These are phyloP conservation scores for Sapajus apella DNA, from an alignment of 2,113 vertebrate genomes.

Conservation along the genomic window DNA sequence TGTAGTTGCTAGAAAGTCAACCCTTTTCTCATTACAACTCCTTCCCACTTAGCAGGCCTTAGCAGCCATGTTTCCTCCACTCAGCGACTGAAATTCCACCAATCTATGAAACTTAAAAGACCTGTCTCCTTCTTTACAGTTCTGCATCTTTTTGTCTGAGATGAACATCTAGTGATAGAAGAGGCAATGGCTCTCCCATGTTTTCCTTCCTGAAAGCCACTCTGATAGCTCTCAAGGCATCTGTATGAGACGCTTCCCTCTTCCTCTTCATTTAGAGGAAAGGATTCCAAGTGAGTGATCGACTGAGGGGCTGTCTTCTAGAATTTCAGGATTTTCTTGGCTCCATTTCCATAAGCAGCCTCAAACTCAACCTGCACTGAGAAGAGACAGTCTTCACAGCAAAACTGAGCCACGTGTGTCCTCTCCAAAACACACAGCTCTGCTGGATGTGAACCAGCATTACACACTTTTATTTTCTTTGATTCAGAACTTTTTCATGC, in stretches of 20 bases:
- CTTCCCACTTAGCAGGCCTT: not conserved
- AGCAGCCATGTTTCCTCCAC: not conserved
- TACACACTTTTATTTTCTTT: constrained; percentile 71
- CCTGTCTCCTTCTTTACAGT: not conserved
- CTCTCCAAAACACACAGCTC: constrained; percentile 51
- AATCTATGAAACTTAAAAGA: not conserved
- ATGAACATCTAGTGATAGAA: not conserved
- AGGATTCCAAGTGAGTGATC: not conserved
- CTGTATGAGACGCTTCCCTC: not conserved
- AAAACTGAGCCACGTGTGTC: not conserved
- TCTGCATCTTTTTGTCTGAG: not conserved
- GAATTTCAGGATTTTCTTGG: constrained; percentile 42
- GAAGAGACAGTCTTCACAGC: constrained; percentile 29
- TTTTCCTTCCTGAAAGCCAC: not conserved
- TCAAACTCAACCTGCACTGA: not conserved
- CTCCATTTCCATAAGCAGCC: not conserved
- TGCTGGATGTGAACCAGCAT: constrained; percentile 37
- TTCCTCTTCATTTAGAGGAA: not conserved
- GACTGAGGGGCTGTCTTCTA: not conserved
- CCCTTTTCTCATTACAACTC: not conserved
- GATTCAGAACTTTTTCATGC: constrained; percentile 56
- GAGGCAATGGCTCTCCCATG: not conserved
- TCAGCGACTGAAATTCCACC: not conserved
- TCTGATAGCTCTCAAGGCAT: not conserved
- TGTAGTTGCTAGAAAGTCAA: not conserved